These are phyloP conservation scores for Drosophila lini DNA, from an alignment of 1,140 invertebrate genomes.

Conservation along the genomic window DNA sequence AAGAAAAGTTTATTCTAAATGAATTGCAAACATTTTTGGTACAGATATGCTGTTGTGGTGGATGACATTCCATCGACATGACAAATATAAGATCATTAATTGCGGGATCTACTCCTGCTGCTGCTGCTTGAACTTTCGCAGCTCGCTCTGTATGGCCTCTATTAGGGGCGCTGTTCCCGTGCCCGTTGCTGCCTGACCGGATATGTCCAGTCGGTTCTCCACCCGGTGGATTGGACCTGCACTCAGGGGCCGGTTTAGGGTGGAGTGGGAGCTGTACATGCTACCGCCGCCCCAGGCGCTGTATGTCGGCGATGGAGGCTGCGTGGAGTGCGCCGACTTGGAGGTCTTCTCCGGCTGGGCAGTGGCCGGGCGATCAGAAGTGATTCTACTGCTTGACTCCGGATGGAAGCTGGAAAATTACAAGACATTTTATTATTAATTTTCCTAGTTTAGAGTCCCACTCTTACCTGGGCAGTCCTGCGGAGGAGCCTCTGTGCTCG, in stretches of 20 bases:
- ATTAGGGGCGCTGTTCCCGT: slow-evolving; percentile 87
- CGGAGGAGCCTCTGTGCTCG: slow-evolving; percentile 80
- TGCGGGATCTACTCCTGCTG: slow-evolving; percentile 48
- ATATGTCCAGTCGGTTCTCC: slow-evolving; percentile 78
- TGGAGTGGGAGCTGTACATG: slow-evolving; percentile 72
- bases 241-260: slow-evolving; percentile 85
- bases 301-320: slow-evolving; percentile 76
- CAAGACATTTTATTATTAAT: too few species aligned
- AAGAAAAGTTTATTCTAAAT: slow-evolving; percentile 50
- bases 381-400: slow-evolving; percentile 33
- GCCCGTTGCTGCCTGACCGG: slow-evolving; percentile 55
- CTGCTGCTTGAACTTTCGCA: slow-evolving; percentile 85
- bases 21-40: slow-evolving; percentile 39
- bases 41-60: slow-evolving; percentile 3
- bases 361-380: slow-evolving; percentile 72
- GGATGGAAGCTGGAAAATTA: slow-evolving; percentile 39
- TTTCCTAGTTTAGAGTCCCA: accelerated
- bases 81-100: slow-evolving; percentile 1
- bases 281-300: slow-evolving; percentile 80
- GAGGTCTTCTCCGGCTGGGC: slow-evolving; percentile 79
- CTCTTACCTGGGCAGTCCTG: slow-evolving; percentile 67
- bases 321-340: slow-evolving; percentile 75
- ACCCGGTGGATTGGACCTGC: slow-evolving; percentile 87
- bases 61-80: slow-evolving; percentile 11
- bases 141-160: slow-evolving; percentile 87